These are phyloP conservation scores for Gasteruption jaculator DNA, from an alignment of 2,888 invertebrate genomes.

Conservation along the genomic window DNA sequence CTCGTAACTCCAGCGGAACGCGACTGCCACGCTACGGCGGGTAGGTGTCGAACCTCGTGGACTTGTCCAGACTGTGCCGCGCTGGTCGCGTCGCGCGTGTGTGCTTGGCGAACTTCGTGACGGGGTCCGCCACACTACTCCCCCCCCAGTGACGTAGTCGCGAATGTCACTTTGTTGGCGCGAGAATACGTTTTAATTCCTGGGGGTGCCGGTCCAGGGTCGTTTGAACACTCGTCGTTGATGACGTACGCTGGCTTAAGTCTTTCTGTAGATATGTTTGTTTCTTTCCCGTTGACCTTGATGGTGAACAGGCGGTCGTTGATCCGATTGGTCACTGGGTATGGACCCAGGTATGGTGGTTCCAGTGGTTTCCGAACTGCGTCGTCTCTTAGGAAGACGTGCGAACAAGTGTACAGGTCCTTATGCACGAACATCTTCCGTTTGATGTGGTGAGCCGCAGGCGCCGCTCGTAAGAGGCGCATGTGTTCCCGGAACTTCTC, in stretches of 20 bases:
- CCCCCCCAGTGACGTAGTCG: too few species aligned
- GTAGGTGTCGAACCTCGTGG: too few species aligned
- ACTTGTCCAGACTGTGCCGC: too few species aligned
- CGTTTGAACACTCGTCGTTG: too few species aligned
- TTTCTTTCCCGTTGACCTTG: slow-evolving; percentile 7
- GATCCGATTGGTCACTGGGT: slow-evolving; percentile 10
- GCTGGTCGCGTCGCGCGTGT: too few species aligned
- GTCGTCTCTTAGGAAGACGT: slow-evolving; percentile 18
- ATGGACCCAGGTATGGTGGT: slow-evolving; percentile 19
- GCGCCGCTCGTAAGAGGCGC: slow-evolving; percentile 12
- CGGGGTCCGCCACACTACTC: too few species aligned
- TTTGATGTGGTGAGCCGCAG: slow-evolving; percentile 14
- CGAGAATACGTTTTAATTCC: too few species aligned
- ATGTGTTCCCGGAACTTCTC: slow-evolving; percentile 16
- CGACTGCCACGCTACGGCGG: too few species aligned
- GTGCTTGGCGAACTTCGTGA: too few species aligned
- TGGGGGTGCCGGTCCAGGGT: too few species aligned
- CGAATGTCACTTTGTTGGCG: too few species aligned
- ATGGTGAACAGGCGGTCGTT: slow-evolving; percentile 14
- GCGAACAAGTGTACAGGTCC: slow-evolving; percentile 10
- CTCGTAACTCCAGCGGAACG: too few species aligned
- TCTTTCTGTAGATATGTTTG: slow-evolving; percentile 12
- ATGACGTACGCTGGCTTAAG: slow-evolving; percentile 13
- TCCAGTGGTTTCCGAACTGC: slow-evolving; percentile 16
- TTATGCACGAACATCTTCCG: slow-evolving; percentile 6